These are phyloP conservation scores for Coranthus polyacanthus DNA, from an alignment of 2,797 vertebrate species.

Conservation along the genomic window DNA sequence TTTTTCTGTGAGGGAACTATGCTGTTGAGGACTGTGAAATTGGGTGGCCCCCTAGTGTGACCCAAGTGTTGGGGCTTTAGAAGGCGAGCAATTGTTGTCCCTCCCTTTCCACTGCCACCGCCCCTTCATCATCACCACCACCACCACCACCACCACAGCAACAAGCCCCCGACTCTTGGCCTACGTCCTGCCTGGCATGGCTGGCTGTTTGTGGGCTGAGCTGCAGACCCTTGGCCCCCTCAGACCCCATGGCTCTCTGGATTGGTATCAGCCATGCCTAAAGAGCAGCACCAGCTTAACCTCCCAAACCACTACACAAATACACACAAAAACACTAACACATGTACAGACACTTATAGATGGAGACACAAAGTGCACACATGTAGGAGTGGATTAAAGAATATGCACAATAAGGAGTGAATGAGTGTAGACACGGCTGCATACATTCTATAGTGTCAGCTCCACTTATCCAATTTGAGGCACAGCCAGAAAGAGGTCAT, in stretches of 20 bases:
- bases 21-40: conserved; percentile 70
- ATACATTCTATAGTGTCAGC: conserved; percentile 36
- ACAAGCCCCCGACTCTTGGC: conserved; percentile 38
- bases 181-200: conserved; percentile 61
- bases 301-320: conserved; percentile 40
- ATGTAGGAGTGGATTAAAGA: conserved; percentile 72
- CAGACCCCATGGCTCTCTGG: conserved; percentile 58
- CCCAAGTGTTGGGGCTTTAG: conserved; percentile 65
- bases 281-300: conserved; percentile 67
- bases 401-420: conserved; percentile 58
- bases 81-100: conserved; percentile 58
- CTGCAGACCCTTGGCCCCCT: conserved; percentile 55
- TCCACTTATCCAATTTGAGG: conserved; percentile 54
- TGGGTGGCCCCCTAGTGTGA: conserved; percentile 69
- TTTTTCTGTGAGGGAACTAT: conserved; percentile 44
- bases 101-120: conserved; percentile 3
- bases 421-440: conserved; percentile 51
- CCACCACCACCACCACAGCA: too few species aligned
- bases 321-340: conserved; percentile 17
- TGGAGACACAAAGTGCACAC: conserved; percentile 38
- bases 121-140: too few species aligned
- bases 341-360: conserved; percentile 13
- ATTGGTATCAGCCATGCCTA: conserved; percentile 64
- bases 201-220: conserved; percentile 62
- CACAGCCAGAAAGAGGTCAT: conserved; percentile 60